Evolutionary conservation across 2,888 invertebrate species (phyloP).

Genomic region (Diaperis boleti): DNA sequence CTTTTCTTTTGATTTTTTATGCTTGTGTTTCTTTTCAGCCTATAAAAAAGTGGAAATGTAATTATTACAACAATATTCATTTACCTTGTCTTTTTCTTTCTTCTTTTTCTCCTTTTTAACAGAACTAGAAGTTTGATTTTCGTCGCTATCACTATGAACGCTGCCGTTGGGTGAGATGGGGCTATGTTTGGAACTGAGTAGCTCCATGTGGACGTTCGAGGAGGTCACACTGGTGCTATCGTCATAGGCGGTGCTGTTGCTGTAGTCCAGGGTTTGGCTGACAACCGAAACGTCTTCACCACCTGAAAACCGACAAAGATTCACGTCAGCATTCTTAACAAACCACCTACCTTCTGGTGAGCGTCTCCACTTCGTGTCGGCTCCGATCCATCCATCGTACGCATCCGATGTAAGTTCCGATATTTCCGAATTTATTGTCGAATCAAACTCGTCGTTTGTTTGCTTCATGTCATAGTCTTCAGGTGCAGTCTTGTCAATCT

Average conservation of each 20-base stretch:
- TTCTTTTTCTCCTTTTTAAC: conserved; percentile 62
- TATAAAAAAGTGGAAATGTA: neutral
- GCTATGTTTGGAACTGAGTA: conserved; percentile 70
- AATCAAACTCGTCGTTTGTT: conserved; percentile 66
- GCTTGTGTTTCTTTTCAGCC: conserved; percentile 62
- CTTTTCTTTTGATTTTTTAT: conserved; percentile 69
- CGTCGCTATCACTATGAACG: conserved; percentile 68
- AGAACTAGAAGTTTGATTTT: conserved; percentile 57
- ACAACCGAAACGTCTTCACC: conserved; percentile 67
- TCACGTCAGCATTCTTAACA: too few species aligned
- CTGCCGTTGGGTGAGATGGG: conserved; percentile 70
- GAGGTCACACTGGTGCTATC: conserved; percentile 70
- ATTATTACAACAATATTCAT: too few species aligned
- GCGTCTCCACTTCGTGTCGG: conserved; percentile 77
- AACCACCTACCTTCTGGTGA: conserved; percentile 85
- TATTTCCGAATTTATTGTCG: conserved; percentile 66
- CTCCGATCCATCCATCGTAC: conserved; percentile 73
- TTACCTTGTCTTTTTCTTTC: conserved; percentile 63
- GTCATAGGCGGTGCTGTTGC: conserved; percentile 67
- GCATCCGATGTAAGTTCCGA: conserved; percentile 67
- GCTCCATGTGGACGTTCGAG: conserved; percentile 70
- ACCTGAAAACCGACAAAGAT: conserved; percentile 57
- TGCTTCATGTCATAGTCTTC: conserved; percentile 66
- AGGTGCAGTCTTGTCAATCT: conserved; percentile 55
- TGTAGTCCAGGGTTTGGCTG: conserved; percentile 68